Conservation (phyloP, 2,888 invertebrate genomes). For the Fragum fragum region DNA sequence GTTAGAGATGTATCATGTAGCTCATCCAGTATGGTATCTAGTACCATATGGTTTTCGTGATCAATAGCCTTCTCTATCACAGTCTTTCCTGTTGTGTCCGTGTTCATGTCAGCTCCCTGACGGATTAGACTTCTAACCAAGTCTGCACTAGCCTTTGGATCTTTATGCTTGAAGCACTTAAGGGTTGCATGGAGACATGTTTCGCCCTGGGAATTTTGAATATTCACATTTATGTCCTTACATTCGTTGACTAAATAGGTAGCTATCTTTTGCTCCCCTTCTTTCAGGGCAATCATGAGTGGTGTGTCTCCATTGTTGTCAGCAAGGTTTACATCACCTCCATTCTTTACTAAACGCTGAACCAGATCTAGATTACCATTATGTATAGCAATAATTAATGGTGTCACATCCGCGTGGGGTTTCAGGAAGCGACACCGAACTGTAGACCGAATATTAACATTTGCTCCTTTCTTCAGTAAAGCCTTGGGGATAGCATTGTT, state of each 20-base stretch:
- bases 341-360: conserved; percentile 66
- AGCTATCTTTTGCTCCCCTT: conserved; percentile 61
- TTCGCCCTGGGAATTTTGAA: conserved; percentile 34
- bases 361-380: conserved; percentile 72
- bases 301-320: conserved; percentile 73
- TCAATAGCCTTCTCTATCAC: conserved; percentile 64
- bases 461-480: conserved; percentile 74
- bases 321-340: conserved; percentile 73
- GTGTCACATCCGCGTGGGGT: conserved; percentile 63
- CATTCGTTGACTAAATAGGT: conserved; percentile 64
- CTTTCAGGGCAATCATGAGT: conserved; percentile 71
- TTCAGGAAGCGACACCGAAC: conserved; percentile 48
- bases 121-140: conserved; percentile 52
- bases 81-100: conserved; percentile 47
- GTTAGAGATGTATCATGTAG: too few species aligned
- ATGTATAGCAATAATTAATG: conserved; percentile 74
- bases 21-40: conserved; percentile 59
- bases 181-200: conserved; percentile 65
- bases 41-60: conserved; percentile 58
- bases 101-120: conserved; percentile 48
- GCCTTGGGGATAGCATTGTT: conserved; percentile 60
- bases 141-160: conserved; percentile 41
- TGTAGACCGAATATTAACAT: conserved; percentile 57
- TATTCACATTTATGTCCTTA: conserved; percentile 38
- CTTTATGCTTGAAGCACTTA: conserved; percentile 45